Percentiles rank a stretch among this genome's conserved stretches.
These are phyloP conservation scores for Noctua comes DNA, from an alignment of 2,888 invertebrate genomes.

Conservation along the genomic window DNA sequence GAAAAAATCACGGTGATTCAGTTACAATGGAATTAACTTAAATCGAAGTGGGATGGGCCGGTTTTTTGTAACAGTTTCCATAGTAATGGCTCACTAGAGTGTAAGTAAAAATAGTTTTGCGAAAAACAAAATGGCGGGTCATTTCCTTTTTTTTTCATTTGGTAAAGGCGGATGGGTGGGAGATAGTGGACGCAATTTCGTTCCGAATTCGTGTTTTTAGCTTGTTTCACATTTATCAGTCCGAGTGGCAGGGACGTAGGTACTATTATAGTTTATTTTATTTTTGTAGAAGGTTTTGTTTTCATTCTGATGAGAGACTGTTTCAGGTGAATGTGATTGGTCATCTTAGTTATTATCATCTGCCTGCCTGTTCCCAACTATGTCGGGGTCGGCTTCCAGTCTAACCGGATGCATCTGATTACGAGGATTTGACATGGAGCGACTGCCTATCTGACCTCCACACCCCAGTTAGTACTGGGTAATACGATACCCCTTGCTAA, in stretches of 20 bases:
- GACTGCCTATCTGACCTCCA: no score
- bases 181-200: slow-evolving; percentile 55
- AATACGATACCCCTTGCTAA: neutral
- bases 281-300: neutral
- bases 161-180: slow-evolving; percentile 29
- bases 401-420: no score
- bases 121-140: slow-evolving; percentile 59
- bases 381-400: no score
- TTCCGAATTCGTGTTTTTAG: slow-evolving; percentile 46
- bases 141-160: slow-evolving; percentile 51
- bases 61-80: slow-evolving; percentile 49
- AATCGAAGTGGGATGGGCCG: slow-evolving; percentile 41
- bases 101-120: slow-evolving; percentile 59
- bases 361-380: neutral
- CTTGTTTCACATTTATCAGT: slow-evolving; percentile 46
- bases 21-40: slow-evolving; percentile 55
- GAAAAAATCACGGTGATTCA: slow-evolving; percentile 63
- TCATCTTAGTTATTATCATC: neutral
- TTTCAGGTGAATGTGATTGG: slow-evolving; percentile 11
- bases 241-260: slow-evolving; percentile 2
- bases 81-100: slow-evolving; percentile 52
- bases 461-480: neutral
- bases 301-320: neutral
- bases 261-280: slow-evolving; percentile 16
- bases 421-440: no score